Conservation (phyloP, 2,888 invertebrate species). For the Sinhomidia bicolor region DNA sequence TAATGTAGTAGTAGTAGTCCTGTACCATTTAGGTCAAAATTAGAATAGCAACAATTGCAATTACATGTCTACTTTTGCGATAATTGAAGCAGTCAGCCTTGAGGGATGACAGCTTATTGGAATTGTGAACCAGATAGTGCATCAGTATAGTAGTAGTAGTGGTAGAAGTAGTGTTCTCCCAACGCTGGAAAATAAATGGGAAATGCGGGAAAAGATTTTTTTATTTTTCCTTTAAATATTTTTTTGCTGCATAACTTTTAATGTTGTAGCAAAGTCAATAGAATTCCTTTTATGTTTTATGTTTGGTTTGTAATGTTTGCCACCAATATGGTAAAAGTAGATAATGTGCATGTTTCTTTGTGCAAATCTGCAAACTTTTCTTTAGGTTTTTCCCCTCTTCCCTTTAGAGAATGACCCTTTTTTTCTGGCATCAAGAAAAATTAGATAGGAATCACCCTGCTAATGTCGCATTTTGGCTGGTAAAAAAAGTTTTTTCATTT, state of each 20-base stretch:
- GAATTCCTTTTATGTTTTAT: slow-evolving; percentile 24
- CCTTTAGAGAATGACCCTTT: slow-evolving; percentile 14
- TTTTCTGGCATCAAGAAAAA: background rate
- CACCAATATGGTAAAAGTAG: slow-evolving; percentile 19
- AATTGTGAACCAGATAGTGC: slow-evolving; percentile 16
- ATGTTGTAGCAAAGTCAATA: background rate
- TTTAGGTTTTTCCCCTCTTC: no score
- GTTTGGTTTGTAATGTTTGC: background rate
- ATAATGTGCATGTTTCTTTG: background rate
- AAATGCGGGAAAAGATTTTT: background rate
- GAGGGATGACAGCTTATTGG: slow-evolving; percentile 21
- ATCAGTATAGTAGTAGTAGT: background rate
- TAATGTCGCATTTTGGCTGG: background rate
- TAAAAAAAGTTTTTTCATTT: background rate
- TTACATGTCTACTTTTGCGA: slow-evolving; percentile 9
- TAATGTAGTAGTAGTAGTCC: no score
- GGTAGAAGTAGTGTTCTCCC: background rate
- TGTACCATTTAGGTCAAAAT: slow-evolving; percentile 37
- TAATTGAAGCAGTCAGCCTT: slow-evolving; percentile 30
- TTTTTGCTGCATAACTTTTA: slow-evolving; percentile 17
- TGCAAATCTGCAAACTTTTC: background rate
- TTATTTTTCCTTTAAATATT: background rate
- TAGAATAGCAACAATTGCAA: slow-evolving; percentile 53
- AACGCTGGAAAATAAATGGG: background rate
- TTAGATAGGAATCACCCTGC: slow-evolving; percentile 12